Evolutionary conservation across 1,140 invertebrate genomes (phyloP), one percentile per base, ranked within the genome.

Genomic region (Phymastichus coffea): DNA sequence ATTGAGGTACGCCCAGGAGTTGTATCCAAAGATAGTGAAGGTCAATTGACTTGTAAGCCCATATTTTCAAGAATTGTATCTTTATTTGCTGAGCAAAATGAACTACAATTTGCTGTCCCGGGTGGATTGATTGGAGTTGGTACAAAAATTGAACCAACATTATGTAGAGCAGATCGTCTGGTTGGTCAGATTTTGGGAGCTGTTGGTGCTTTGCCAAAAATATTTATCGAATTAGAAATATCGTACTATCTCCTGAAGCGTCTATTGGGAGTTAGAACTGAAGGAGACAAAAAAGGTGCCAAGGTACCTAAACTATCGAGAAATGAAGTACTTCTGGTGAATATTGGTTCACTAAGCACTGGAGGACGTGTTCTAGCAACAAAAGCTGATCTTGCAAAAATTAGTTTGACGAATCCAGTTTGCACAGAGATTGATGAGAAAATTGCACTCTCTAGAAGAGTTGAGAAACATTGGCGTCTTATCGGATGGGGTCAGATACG

Each of bases 401-500:
- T 99, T 59, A 89, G 91, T 37, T 83, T 99, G 22, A 98, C 94
- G 14, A 96, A 92, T 80, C 98, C 98, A 2, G 98, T 99, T 0
- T 99, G 98, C 75, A 99, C 97, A 23, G 97, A 99, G 81, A 88
- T 98, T 61, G 94, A 94, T 54, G 97, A 99, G 76, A 99, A 99
- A 77, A 98, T 99, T 71, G 97, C 98, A 9, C 84, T 99, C 3
- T 98, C 95, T 76, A 86, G 98, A 73, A 86, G 97, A 80, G 94
- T 99, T 38, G 98, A 99, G 67, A 98, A 99, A 76, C 97, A 99
- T 86, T 99, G 98, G 97, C 90, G 97, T 79, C 85, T 98, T 66
- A 98, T 98, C 77, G 95, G 95, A 65, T 98, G 95, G 95, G 95
- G 95, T 61, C 92, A 96, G 74, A 97, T 97, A 79, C 87, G 92